Base-by-base conservation (phyloP, 1,140 invertebrate species). In the Pseudobourletiella spinata region DNA sequence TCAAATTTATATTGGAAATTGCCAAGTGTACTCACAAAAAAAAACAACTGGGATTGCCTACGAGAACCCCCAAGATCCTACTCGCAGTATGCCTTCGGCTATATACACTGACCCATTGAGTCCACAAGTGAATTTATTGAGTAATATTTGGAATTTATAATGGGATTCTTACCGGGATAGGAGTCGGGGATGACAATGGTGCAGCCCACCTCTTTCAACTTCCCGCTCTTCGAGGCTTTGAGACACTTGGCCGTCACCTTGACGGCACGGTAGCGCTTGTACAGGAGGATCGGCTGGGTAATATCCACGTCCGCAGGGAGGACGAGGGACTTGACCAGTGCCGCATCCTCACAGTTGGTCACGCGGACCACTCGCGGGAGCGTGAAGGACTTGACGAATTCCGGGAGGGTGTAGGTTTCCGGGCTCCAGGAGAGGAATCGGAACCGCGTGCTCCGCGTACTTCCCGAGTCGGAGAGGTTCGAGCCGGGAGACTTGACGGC, bases 141-240 rank as follows among this genome's bases (percentile, higher is more conserved):
- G n/a, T n/a, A n/a, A n/a, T n/a, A n/a, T n/a, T n/a, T n/a, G n/a
- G n/a, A n/a, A n/a, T n/a, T n/a, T n/a, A n/a, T n/a, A n/a, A n/a
- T n/a, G 32, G 4, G 24, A 25, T 18, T 29, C 68, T 70, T 43
- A 75, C 74, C 74, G 61, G 72, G 69, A 58, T 74, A 75, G 29
- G 70, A 72, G 44, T 75, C 74, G 15, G 74, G 74, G 57, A 75
- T 72, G 39, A 74, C 69, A 25, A 75, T 58, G 43, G 69, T 68
- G 3, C 72, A 69, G 30, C 73, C 74, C 22, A 71, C 66, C 28
- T 71, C 69, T 35, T 69, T 72, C 50, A 64, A 67, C 43, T 67
- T 70, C 28, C 72, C 71, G 57, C 62, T 62, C 35, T 65, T 66
- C 28, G 69, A 69, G 0, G 64, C 58, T 57, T 71, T 63, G 22